Percentiles rank a stretch among this genome's conserved stretches.
These are phyloP conservation scores for Epinotia ramella DNA, from an alignment of 2,888 invertebrate species.

Conservation along the genomic window DNA sequence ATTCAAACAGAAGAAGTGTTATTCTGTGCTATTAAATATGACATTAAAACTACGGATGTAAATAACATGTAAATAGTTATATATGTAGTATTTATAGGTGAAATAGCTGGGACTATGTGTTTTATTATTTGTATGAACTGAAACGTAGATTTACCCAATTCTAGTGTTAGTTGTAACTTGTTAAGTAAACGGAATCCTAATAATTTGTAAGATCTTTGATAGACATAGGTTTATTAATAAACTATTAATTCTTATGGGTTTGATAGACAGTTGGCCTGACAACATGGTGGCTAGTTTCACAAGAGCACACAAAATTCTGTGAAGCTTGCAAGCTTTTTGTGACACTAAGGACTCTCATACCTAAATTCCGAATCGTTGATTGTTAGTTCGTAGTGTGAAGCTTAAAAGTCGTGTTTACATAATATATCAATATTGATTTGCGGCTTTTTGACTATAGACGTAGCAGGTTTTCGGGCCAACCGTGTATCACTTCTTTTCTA, in stretches of 20 bases:
- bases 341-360: neutral
- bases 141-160: constrained; percentile 55
- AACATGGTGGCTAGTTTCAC: neutral
- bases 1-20: neutral
- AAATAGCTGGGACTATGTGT: constrained; percentile 41
- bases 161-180: constrained; percentile 63
- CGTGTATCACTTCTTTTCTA: constrained; percentile 4
- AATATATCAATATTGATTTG: neutral
- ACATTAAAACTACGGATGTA: constrained; percentile 27
- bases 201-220: constrained; percentile 71
- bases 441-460: neutral
- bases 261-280: neutral
- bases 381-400: neutral
- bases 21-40: constrained; percentile 7
- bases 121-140: constrained; percentile 55
- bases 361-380: neutral
- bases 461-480: neutral
- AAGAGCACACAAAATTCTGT: neutral
- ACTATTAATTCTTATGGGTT: neutral
- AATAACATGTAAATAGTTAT: constrained; percentile 45
- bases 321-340: neutral
- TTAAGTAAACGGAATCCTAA: constrained; percentile 78
- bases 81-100: constrained; percentile 41
- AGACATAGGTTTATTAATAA: constrained; percentile 53
- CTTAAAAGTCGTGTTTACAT: neutral